Evolutionary conservation across 2,888 invertebrate genomes (phyloP), one percentile per base, ranked within the genome.

Genomic region (Scaeva pyrastri): DNA sequence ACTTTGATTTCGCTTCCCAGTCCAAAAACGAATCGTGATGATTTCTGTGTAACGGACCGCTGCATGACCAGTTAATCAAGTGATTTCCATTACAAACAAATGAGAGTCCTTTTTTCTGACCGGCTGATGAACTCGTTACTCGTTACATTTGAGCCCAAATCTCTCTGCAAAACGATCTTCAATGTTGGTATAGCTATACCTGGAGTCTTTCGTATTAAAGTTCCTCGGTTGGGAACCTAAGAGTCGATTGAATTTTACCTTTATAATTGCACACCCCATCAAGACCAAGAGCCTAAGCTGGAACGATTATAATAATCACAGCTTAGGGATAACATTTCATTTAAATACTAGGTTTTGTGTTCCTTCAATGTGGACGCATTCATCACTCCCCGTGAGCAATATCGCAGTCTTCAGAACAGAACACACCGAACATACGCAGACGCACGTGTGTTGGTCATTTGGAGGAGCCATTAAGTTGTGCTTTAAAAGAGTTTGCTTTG

Each of bases 251-350:
- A 60, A 60, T 60, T 21, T 60, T 60, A 41, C 21, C 41, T 60
- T 60, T 39, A 41, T 60, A 60, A 60, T 60, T 60, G 39, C 60
- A 21, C 21, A 19, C 7, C 21, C 58, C 58, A 58, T 41, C 55
- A 55, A 48, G 45, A 21, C 43, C 62, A 39, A 60, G 60, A 73
- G 36, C 50, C 31, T 45, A 41, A 66, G 19, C 66, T 39, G 72
- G 68, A 31, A 14, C 71, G 78, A 81, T 73, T 81, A 85, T 68
- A 55, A 81, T 81, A 85, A 85, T 76, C 75, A 85, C 76, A 68
- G 68, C 72, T 85, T 70, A 68, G 73, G 81, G 81, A 81, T 85
- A 85, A 76, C 81, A 62, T 85, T 85, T 85, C 81, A 85, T 85
- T 85, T 85, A 85, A 85, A 77, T 85, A 76, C 85, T 56, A 77